These are phyloP conservation scores for Catamblyrhynchus diadema DNA, from an alignment of 2,797 vertebrate species.

Conservation along the genomic window DNA sequence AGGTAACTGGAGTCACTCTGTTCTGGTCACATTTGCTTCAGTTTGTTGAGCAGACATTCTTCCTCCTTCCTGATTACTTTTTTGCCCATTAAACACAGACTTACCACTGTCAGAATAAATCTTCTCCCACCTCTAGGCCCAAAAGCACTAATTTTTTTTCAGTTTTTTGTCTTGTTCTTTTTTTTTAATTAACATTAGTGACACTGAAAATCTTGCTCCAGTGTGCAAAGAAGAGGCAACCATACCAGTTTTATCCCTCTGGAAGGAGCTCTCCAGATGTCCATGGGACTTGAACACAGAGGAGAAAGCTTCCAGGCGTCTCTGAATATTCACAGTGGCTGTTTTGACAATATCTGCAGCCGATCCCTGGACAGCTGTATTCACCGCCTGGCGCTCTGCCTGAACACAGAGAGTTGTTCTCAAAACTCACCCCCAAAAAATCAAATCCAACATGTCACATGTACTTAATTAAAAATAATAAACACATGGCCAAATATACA, in stretches of 20 bases:
- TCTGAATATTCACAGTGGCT: constrained; percentile 93
- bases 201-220: neutral
- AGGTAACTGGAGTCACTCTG: neutral
- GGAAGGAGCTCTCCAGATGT: constrained; percentile 72
- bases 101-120: neutral
- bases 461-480: neutral
- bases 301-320: constrained; percentile 77
- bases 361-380: constrained; percentile 94
- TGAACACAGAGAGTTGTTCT: constrained; percentile 44
- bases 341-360: constrained; percentile 97
- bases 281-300: constrained; percentile 80
- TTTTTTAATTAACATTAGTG: neutral
- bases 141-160: neutral
- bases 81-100: neutral
- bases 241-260: constrained; percentile 41
- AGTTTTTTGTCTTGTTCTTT: neutral
- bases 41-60: neutral
- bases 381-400: constrained; percentile 96
- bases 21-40: neutral
- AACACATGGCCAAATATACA: neutral
- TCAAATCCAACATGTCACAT: neutral
- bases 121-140: neutral
- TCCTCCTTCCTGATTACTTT: neutral
- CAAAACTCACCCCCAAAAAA: neutral
- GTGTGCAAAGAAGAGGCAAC: neutral